These are phyloP conservation scores for Nomada flava DNA, from an alignment of 2,888 invertebrate genomes.

Conservation along the genomic window DNA sequence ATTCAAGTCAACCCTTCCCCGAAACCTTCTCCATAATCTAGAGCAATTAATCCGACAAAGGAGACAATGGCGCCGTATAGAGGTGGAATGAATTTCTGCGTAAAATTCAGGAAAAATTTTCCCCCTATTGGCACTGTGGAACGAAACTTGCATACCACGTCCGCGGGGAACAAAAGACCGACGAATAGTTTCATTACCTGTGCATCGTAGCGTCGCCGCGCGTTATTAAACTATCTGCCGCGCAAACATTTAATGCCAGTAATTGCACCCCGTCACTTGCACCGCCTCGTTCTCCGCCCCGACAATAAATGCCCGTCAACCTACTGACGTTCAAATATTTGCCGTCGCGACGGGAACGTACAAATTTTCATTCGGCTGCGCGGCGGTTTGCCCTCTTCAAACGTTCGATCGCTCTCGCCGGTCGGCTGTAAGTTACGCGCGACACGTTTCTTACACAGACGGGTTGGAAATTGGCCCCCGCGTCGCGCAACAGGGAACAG, in stretches of 20 bases:
- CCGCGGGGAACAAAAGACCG: not conserved
- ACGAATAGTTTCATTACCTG: slow-evolving; percentile 29
- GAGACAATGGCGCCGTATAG: too few relatives aligned
- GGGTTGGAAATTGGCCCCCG: not conserved
- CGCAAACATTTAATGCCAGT: slow-evolving; percentile 29
- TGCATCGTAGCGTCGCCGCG: not conserved
- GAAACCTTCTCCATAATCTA: too few relatives aligned
- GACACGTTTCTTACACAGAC: not conserved
- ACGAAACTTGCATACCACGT: slow-evolving; percentile 6
- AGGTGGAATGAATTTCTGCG: not conserved
- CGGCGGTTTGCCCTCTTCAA: not conserved
- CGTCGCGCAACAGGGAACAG: not conserved
- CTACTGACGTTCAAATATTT: slow-evolving; percentile 1
- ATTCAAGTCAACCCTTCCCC: not conserved
- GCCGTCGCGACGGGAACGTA: not conserved
- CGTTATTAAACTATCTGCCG: slow-evolving; percentile 38
- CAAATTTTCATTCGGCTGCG: not conserved
- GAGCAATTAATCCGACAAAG: too few relatives aligned
- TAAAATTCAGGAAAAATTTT: not conserved
- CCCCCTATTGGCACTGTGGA: not conserved
- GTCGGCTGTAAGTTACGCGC: slow-evolving; percentile 1
- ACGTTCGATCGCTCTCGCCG: slow-evolving; percentile 1
- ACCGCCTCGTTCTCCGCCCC: not conserved
- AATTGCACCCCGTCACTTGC: slow-evolving; percentile 23
- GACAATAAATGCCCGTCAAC: slow-evolving; percentile 10